Base-by-base conservation (phyloP, 1,140 invertebrate species). In the Bombyx mandarina region DNA sequence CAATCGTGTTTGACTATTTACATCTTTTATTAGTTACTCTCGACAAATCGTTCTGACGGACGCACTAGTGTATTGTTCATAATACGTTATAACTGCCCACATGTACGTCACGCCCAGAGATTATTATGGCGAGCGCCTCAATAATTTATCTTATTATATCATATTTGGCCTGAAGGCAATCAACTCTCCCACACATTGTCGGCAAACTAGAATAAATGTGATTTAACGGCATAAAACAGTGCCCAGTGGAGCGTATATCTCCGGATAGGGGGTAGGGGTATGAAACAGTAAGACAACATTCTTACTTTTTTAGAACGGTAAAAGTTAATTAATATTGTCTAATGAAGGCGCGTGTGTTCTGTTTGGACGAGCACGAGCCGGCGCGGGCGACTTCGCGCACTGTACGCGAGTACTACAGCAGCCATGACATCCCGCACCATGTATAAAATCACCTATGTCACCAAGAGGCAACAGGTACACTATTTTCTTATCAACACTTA, bases 381-480 rank as follows among this genome's bases (percentile, higher is more conserved):
- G 51, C 54, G 56, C 57, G 62, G 58, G 63, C 52, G 63, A 53
- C 51, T 35, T 56, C 52, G 56, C 58, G 53, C 26, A 35, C 26
- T 35, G 26, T 35, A 35, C 26, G 26, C 26, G 26, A 35, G 26
- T 5, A 35, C 26, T 45, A 43, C 54, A 52, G 52, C 58, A 73
- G 60, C 54, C 50, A 86, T 86, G 83, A 83, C 75, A 77, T 78
- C 75, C 59, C 77, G 77, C 62, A 72, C 80, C 46, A 86, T 83
- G 81, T 84, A 79, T 62, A 86, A 85, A 77, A 86, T 86, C 60
- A 85, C 83, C 42, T 86, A 86, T 66, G 82, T 86, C 58, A 59
- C 79, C 54, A 73, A 71, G 62, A 84, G 76, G 58, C 77, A 79
- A 61, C 76, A 86, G 81, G 83, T 86, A 83, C 67, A 54, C 57